Evolutionary conservation across 2,888 invertebrate species (phyloP).

Genomic region (Choreutis nemorana): DNA sequence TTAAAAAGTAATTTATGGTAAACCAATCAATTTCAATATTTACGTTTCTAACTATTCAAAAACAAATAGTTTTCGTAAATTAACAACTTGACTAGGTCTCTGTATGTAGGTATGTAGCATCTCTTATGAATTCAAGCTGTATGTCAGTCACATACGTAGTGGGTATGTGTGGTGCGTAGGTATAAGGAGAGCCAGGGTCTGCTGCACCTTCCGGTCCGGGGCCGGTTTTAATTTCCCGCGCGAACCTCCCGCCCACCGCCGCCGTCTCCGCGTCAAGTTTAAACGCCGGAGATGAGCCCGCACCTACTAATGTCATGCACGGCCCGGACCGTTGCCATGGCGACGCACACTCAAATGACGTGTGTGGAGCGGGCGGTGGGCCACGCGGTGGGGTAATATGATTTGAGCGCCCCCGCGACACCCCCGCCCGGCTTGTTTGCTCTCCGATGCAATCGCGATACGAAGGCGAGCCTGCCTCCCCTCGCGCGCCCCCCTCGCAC

Average conservation of each 20-base stretch:
- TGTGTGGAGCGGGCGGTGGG: slow-evolving; percentile 55
- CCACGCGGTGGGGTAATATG: slow-evolving; percentile 64
- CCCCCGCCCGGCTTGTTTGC: slow-evolving; percentile 62
- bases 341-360: slow-evolving; percentile 74
- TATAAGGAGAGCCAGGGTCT: slow-evolving; percentile 14
- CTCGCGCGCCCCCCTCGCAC: slow-evolving; percentile 18
- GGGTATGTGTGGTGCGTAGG: neutral
- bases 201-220: slow-evolving; percentile 54
- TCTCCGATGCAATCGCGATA: slow-evolving; percentile 67
- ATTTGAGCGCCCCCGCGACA: slow-evolving; percentile 50
- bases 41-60: too few relatives aligned
- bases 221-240: slow-evolving; percentile 62
- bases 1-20: too few relatives aligned
- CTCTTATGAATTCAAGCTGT: too few relatives aligned
- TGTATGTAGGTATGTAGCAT: too few relatives aligned
- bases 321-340: slow-evolving; percentile 73
- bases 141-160: too few relatives aligned
- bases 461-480: slow-evolving; percentile 25
- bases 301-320: slow-evolving; percentile 64
- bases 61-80: too few relatives aligned
- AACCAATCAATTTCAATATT: too few relatives aligned
- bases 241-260: slow-evolving; percentile 25
- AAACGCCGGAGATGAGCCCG: slow-evolving; percentile 64
- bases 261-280: slow-evolving; percentile 48
- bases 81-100: too few relatives aligned